Evolutionary conservation across 2,888 invertebrate species (phyloP), one percentile per base, ranked within the genome.

Genomic region (Parelbella ahira): DNA sequence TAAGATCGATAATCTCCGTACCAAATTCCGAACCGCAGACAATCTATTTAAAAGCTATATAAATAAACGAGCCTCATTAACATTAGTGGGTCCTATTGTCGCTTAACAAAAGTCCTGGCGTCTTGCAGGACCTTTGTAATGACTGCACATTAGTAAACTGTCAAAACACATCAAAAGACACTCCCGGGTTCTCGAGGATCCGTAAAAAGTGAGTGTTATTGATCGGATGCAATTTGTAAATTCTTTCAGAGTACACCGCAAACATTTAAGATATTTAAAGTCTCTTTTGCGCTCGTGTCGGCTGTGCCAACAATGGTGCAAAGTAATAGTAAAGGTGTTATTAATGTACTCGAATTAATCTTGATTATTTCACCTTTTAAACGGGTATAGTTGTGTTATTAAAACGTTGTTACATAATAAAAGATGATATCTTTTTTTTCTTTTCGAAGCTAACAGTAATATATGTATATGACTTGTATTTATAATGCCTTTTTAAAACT

Each of bases 161-260:
- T 86, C 87, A 84, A 73, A 87, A 87, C 84, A 87, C 65, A 78
- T 82, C 79, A 83, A 82, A 81, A 61, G 72, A 79, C 76, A 73
- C 70, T 60, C 62, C n/a, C n/a, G 56, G 66, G 63, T 58, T 67
- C 68, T 68, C 54, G 58, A 75, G 67, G 56, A 62, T 63, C 59
- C 56, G 60, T 63, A 66, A 71, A 71, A 60, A 60, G 68, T 64
- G 53, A 69, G 65, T 49, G 63, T 70, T 82, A 86, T 83, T 80
- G 75, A 87, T 87, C 63, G 73, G 63, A 42, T 53, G 77, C 67
- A 68, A 87, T 86, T 84, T 83, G 82, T 87, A 77, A 67, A 67
- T 71, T 71, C 78, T 72, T 83, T 79, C 61, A 72, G 54, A 58
- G 58, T 57, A 56, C 50, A 58, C 76, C 78, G 79, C 73, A 56